A percentile compares a stretch with the other conserved stretches of the same genome.
Conservation (phyloP, 2,797 vertebrate genomes). For the Otolemur crassicaudatus region DNA sequence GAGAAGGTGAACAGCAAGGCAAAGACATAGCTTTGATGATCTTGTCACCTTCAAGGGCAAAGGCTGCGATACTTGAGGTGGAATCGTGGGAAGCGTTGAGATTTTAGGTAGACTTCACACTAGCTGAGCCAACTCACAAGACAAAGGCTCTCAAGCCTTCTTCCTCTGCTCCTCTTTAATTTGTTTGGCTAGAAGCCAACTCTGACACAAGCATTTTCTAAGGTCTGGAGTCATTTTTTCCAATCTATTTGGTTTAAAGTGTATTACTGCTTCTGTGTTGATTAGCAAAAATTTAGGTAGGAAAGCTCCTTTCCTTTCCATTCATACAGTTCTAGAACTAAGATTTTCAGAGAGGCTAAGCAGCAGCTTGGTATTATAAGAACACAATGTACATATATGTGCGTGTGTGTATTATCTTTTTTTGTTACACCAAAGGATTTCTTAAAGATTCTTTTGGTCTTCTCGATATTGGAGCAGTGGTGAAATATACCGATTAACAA, state of each 20-base stretch:
- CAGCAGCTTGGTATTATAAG: neutral
- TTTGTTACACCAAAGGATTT: neutral
- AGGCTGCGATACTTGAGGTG: neutral
- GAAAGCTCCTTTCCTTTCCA: constrained; percentile 20
- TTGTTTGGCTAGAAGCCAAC: constrained; percentile 47
- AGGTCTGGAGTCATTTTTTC: constrained; percentile 22
- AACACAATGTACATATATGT: neutral
- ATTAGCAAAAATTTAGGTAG: constrained; percentile 43
- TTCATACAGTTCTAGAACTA: neutral
- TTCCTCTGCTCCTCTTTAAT: neutral
- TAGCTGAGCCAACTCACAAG: neutral
- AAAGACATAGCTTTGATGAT: neutral
- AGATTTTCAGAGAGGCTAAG: constrained; percentile 50
- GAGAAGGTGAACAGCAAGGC: neutral
- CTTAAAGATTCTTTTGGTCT: constrained; percentile 6
- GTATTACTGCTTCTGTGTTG: constrained; percentile 43
- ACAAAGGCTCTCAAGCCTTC: constrained; percentile 2
- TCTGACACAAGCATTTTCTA: constrained; percentile 45
- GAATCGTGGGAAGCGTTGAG: neutral
- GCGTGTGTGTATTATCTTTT: neutral
- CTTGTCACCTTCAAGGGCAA: neutral
- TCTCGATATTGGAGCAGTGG: neutral
- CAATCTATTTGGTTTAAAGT: constrained; percentile 38
- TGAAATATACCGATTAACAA: neutral
- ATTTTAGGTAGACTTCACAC: constrained; percentile 16